Conservation (phyloP, 2,797 vertebrate species). For the Lemur catta region DNA sequence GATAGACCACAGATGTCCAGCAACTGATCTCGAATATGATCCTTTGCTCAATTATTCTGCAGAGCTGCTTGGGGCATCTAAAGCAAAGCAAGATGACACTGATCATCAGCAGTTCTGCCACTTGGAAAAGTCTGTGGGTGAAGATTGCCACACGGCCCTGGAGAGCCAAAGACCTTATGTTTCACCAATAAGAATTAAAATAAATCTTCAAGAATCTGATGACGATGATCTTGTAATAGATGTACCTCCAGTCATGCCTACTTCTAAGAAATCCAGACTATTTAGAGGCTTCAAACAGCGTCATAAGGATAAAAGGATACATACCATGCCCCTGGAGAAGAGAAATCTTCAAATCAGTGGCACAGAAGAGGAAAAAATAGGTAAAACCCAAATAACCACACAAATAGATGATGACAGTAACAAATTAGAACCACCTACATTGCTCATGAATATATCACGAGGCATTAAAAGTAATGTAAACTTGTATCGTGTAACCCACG, state of each 20-base stretch:
- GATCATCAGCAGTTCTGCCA: constrained; percentile 62
- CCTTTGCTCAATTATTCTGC: constrained; percentile 88
- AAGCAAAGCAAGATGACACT: background rate
- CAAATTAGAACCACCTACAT: background rate
- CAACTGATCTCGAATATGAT: constrained; percentile 87
- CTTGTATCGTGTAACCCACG: background rate
- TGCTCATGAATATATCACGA: background rate
- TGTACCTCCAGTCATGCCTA: constrained; percentile 72
- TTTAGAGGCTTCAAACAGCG: background rate
- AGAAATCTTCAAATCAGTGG: background rate
- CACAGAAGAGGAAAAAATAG: background rate
- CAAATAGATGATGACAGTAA: background rate
- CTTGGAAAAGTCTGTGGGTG: background rate
- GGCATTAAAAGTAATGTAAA: background rate
- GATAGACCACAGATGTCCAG: constrained; percentile 84
- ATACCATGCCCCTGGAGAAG: background rate
- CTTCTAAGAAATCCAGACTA: constrained; percentile 62
- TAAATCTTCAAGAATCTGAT: constrained; percentile 80
- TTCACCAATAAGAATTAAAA: constrained; percentile 60
- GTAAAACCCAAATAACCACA: background rate
- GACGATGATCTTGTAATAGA: constrained; percentile 85
- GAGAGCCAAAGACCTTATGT: constrained; percentile 58
- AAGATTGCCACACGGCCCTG: background rate
- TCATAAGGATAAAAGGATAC: background rate
- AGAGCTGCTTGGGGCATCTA: constrained; percentile 64